Conservation (phyloP, 2,888 invertebrate genomes). For the Synergus laeviventris region DNA sequence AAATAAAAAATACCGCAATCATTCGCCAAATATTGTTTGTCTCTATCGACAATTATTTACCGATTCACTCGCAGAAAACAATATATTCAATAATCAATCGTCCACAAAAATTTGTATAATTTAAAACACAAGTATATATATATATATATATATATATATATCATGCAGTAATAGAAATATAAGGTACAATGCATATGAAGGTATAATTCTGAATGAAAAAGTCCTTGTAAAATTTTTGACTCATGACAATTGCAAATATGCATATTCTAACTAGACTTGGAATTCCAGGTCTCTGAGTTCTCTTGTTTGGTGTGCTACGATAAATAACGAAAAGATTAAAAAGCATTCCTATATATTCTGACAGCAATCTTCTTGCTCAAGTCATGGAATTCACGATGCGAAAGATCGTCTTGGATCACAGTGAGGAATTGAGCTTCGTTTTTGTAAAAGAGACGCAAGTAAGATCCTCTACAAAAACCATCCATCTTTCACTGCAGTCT, state of each 20-base stretch:
- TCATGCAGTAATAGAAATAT: too few relatives aligned
- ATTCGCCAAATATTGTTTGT: conserved; percentile 24
- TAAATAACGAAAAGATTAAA: conserved; percentile 39
- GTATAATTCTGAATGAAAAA: too few relatives aligned
- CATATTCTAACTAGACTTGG: background rate
- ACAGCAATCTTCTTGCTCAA: background rate
- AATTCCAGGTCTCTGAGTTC: background rate
- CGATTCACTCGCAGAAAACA: background rate
- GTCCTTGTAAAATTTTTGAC: too few relatives aligned
- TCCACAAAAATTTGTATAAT: too few relatives aligned
- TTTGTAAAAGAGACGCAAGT: background rate
- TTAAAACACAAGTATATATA: too few relatives aligned
- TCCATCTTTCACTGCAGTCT: background rate
- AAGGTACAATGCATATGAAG: too few relatives aligned
- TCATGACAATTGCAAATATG: background rate
- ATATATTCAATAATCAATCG: background rate
- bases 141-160: too few relatives aligned
- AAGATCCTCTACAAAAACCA: background rate
- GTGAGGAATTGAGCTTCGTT: conserved; percentile 23
- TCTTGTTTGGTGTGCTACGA: background rate
- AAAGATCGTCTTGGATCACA: conserved; percentile 15
- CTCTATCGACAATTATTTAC: conserved; percentile 24
- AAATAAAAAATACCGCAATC: conserved; percentile 14
- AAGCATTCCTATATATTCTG: conserved; percentile 5
- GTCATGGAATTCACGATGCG: background rate